Conservation (phyloP, 35 echinoderm and acorn worm genomes). For the Ophiothrix spiculata region DNA sequence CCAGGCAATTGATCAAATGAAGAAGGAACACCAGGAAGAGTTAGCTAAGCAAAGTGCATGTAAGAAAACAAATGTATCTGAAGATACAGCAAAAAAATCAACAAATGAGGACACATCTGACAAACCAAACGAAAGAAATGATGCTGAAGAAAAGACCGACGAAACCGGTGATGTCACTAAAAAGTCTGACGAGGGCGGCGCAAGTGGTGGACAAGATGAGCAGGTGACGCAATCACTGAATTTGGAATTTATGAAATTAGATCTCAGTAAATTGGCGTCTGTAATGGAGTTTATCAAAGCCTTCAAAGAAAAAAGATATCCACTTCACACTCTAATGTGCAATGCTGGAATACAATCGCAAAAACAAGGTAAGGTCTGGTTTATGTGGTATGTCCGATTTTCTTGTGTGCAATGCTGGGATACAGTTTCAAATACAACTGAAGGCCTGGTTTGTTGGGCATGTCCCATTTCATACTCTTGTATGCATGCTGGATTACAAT, state of each 20-base stretch:
- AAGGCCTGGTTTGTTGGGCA: too few species aligned
- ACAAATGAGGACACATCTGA: too few species aligned
- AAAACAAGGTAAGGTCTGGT: constrained; percentile 5
- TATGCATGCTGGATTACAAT: too few species aligned
- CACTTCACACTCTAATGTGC: constrained; percentile 46
- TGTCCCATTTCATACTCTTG: too few species aligned
- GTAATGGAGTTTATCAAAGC: constrained; percentile 42
- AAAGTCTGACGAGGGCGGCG: neutral
- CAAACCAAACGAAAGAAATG: neutral
- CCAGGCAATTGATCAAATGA: constrained; percentile 41
- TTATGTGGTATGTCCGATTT: too few species aligned
- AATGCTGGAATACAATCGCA: constrained; percentile 44
- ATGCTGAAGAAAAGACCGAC: neutral
- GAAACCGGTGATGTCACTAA: neutral
- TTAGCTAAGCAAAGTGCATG: neutral
- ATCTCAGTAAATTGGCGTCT: constrained; percentile 32
- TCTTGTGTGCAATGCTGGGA: too few species aligned
- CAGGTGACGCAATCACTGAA: neutral
- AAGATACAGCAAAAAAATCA: too few species aligned
- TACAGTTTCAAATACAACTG: too few species aligned
- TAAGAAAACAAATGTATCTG: too few species aligned
- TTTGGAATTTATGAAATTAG: constrained; percentile 53
- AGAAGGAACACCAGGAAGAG: constrained; percentile 29
- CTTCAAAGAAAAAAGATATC: constrained; percentile 20
- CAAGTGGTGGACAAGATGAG: neutral